Evolutionary conservation across 1,140 invertebrate species (phyloP), one percentile per base, ranked within the genome.

Genomic region (Hyles vespertilio): DNA sequence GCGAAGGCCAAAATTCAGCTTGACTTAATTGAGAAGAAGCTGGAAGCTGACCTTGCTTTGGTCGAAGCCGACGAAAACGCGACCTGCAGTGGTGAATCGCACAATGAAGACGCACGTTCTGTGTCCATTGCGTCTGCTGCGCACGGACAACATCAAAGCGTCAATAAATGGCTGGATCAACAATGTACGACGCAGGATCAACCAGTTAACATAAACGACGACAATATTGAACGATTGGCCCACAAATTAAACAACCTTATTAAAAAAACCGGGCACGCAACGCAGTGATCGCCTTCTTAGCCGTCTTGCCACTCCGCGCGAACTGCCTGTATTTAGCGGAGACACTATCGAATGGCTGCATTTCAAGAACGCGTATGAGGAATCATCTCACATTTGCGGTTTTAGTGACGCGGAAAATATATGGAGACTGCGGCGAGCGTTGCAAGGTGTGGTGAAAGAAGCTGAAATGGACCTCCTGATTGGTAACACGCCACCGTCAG

Each of bases 391-490:
- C 3, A 33, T 67, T 5, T 67, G 65, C 45, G 51, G 53, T 40
- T 67, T 57, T 43, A 67, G 59, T 57, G 49, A 59, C 34, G 46
- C 10, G 12, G 60, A 62, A 50, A 62, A 62, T 12, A 10, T 54
- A 6, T 62, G 60, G 65, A n/a, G 67, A 36, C 43, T 72, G 55
- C 63, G 70, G 36, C 59, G 49, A 54, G 54, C 53, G 6, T 58
- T 74, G 3, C 60, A 56, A 45, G 71, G 65, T 11, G 61, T 61
- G 8, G 71, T 68, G 32, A 68, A 56, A 34, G 71, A 74, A 40
- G 55, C 71, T 7, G 69, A 69, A 6, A 52, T 63, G 5, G 54
- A 56, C 10, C 51, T 71, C n/a, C 61, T 74, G 2, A 67, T 74
- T 10, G 59, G 59, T 7, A 65, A 62, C 54, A 63, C 64, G 4